Evolutionary conservation across 1,140 invertebrate genomes (phyloP).

Genomic region (Aphis craccivora): DNA sequence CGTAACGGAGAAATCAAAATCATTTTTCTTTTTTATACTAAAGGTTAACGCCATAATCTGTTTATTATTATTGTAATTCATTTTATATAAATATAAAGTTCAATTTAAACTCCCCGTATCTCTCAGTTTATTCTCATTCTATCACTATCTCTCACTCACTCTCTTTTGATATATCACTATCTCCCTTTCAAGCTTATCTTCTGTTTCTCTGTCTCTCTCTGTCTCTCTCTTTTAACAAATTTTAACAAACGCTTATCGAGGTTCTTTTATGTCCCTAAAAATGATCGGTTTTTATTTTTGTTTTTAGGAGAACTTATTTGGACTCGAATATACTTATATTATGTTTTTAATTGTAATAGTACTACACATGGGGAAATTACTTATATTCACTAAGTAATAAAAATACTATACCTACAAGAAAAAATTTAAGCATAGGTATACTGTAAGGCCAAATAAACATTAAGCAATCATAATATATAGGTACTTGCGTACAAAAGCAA

Average conservation of each 20-base stretch:
- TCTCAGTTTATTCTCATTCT: background rate
- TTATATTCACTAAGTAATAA: background rate
- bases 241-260: background rate
- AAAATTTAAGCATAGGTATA: background rate
- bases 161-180: too few relatives aligned
- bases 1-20: background rate
- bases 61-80: background rate
- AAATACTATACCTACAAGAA: background rate
- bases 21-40: constrained; percentile 1
- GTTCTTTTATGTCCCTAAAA: background rate
- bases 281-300: background rate
- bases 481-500: background rate
- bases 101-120: background rate
- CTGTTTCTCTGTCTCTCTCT: background rate
- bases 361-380: background rate
- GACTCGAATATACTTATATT: background rate
- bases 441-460: background rate
- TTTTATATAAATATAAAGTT: background rate
- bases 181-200: background rate
- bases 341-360: background rate
- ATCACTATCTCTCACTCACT: background rate
- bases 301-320: background rate
- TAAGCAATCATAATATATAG: background rate
- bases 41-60: background rate
- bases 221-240: background rate